Base-by-base conservation (phyloP, 2,888 invertebrate genomes). In the Drosophila kuntzei region DNA sequence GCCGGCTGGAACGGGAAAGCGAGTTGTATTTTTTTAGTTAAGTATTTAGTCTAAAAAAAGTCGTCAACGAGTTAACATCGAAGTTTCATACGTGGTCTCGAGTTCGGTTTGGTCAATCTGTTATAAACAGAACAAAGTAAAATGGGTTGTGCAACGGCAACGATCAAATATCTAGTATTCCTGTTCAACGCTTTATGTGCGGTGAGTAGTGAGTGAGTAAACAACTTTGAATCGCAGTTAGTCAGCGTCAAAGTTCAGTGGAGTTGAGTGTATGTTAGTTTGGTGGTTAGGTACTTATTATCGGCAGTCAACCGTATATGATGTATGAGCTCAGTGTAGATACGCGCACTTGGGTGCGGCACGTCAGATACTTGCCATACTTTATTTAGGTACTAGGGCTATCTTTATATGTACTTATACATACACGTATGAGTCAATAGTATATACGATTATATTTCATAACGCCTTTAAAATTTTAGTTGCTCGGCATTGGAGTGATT, bases 171-270 rank as follows among this genome's bases (percentile, higher is more conserved):
- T 60, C 57, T 83, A 27, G 76, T 85, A 20, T 83, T 87, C 41
- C 36, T 83, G n/a, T 81, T 83, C 61, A 90, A 89, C 62, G 69
- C 80, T 12, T 54, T 90, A 37, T 89, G 89, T 58, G 78, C 76
- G 82, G 90, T 90, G 61, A 90, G 90, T 83, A 46, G 41, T 44
- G 25, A 43, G 90, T 90, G 61, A 90, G 90, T 83, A 46, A 44
- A 47, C 29, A 43, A n/a, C 20, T 43, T 20, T 34, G 55, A 37
- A 22, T 27, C 49, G 43, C 47, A 44, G 41, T 61, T 55, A 70
- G 69, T 47, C 43, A 37, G 53, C 70, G 25, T 44, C 58, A 51
- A 62, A 66, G 58, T 66, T 76, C 34, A 54, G 25, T 49, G 22
- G 34, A 41, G 27, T 64, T 69, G 29, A 9, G 44, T 34, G 32